A percentile compares a stretch with the other conserved stretches of the same genome.
phyloP scores from a whole-genome alignment of 2,888 invertebrate species.

The Cantharis rustica region DNA sequence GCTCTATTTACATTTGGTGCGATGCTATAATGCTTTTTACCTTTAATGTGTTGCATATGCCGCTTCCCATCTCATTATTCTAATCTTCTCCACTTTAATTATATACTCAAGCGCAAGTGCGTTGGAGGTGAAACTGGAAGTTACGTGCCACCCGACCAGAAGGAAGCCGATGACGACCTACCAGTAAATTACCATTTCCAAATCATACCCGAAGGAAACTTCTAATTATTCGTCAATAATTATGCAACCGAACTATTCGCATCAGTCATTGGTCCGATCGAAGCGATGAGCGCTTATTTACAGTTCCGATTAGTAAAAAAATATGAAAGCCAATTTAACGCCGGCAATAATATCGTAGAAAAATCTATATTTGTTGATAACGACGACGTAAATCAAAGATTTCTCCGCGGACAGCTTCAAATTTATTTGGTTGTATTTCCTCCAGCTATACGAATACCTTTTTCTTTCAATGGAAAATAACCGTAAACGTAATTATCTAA shows the following conservation, averaged over 20 bases:
- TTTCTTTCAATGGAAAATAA: background rate
- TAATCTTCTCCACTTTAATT: background rate
- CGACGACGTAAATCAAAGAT: background rate
- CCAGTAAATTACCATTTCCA: too few relatives aligned
- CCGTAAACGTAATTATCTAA: background rate
- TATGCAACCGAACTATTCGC: background rate
- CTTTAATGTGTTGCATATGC: constrained; percentile 24
- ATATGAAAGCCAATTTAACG: background rate
- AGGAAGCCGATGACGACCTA: background rate
- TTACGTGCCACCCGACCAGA: background rate
- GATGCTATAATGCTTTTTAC: constrained; percentile 27
- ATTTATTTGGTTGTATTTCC: background rate
- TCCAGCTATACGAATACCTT: background rate
- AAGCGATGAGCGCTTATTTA: background rate
- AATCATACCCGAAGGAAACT: too few relatives aligned
- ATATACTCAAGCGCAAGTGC: background rate
- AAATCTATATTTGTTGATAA: background rate
- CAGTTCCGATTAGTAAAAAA: background rate
- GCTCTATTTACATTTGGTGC: constrained; percentile 33
- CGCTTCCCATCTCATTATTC: constrained; percentile 10
- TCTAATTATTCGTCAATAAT: too few relatives aligned
- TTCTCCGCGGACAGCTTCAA: background rate
- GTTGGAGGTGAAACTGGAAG: background rate
- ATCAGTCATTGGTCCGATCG: background rate
- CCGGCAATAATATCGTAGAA: background rate